Conservation (phyloP, 2,888 invertebrate species). For the Cryptophagus acutangulus region DNA sequence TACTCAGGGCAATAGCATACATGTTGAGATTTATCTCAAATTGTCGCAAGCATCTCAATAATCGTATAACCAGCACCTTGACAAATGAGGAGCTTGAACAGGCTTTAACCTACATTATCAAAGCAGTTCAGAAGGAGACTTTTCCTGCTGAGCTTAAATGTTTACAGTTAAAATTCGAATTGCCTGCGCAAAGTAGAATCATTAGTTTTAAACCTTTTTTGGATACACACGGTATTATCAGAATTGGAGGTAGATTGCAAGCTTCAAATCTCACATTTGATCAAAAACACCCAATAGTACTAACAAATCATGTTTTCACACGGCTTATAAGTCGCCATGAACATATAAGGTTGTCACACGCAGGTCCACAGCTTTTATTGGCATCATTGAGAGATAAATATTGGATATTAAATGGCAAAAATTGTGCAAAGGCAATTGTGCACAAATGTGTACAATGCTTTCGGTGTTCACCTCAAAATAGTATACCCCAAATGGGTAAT, state of each 20-base stretch:
- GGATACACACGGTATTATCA: constrained; percentile 5
- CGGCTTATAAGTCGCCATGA: neutral
- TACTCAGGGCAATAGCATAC: too few relatives aligned
- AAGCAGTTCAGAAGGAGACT: too few relatives aligned
- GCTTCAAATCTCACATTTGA: neutral
- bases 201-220: constrained; percentile 10
- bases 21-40: too few relatives aligned
- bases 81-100: too few relatives aligned
- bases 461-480: neutral
- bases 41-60: too few relatives aligned
- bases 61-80: too few relatives aligned
- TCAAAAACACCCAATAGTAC: constrained; percentile 7
- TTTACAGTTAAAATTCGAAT: too few relatives aligned
- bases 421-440: neutral
- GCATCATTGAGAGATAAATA: constrained; percentile 5
- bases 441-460: constrained; percentile 9
- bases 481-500: constrained; percentile 8
- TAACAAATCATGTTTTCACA: constrained; percentile 5
- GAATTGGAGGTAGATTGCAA: constrained; percentile 9
- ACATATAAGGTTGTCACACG: constrained; percentile 6
- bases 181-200: neutral
- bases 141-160: too few relatives aligned
- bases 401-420: constrained; percentile 8
- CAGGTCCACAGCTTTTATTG: constrained; percentile 4
- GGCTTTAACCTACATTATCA: too few relatives aligned